Conservation (phyloP, 1,140 invertebrate species). For the Listronotus oregonensis region DNA sequence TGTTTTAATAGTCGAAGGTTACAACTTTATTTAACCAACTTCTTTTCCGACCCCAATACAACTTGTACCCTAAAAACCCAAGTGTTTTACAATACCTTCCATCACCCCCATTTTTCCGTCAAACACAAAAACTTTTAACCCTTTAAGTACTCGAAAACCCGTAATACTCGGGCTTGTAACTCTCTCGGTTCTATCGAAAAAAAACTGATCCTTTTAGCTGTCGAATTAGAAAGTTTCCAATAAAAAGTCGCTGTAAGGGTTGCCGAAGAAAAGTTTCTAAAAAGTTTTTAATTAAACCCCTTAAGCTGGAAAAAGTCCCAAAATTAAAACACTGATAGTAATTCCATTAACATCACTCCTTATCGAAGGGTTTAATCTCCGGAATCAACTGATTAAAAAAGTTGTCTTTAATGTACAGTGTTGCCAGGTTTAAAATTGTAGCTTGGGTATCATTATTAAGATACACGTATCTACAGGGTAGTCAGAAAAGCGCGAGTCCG, state of each 20-base stretch:
- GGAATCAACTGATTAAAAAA: conserved; percentile 57
- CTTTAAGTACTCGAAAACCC: conserved; percentile 14
- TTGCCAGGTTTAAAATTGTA: conserved; percentile 16
- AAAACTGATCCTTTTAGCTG: conserved; percentile 23
- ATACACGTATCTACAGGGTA: no score
- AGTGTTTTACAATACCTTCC: background rate
- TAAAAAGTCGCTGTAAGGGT: conserved; percentile 17
- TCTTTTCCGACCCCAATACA: background rate
- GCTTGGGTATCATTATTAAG: no score
- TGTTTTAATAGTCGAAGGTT: background rate
- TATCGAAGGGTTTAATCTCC: conserved; percentile 53
- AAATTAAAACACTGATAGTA: conserved; percentile 55
- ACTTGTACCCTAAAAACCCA: no score
- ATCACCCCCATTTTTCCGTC: conserved; percentile 8
- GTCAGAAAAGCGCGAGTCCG: no score
- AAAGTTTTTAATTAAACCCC: conserved; percentile 50
- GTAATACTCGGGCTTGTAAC: conserved; percentile 29
- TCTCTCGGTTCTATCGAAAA: conserved; percentile 11
- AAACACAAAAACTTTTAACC: conserved; percentile 25
- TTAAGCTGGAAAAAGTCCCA: conserved; percentile 36
- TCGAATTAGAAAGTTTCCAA: conserved; percentile 34
- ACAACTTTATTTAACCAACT: conserved; percentile 10
- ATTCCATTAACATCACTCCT: conserved; percentile 55
- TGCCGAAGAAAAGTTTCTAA: conserved; percentile 20
- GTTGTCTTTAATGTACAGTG: conserved; percentile 47